Base-by-base conservation (phyloP, 2,888 invertebrate species). In the Epirrhoe tristata region DNA sequence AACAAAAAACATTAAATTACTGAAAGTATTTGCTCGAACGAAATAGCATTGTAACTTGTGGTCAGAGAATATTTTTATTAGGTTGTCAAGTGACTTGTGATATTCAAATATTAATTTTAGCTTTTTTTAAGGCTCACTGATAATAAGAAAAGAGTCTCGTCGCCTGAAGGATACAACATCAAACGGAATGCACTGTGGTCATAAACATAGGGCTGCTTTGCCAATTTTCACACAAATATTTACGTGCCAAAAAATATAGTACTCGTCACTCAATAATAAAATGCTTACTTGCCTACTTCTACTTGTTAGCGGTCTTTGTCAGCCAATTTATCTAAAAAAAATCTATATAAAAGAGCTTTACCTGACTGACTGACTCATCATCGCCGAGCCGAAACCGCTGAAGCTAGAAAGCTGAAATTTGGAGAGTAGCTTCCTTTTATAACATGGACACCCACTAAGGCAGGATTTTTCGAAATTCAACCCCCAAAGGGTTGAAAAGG, bases 101-200 rank as follows among this genome's bases (percentile, higher is more conserved):
- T 69, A 75, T 72, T 69, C 72, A 74, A 73, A 74, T 70, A 71
- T 80, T 80, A 83, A 81, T 84, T 78, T 43, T 43, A 43, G 39
- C 39, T 43, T 83, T 77, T n/a, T n/a, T n/a, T n/a, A n/a, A 81
- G 79, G 74, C 82, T 84, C 86, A 81, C 84, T 85, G 83, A 82
- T 88, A 85, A 86, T 86, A 88, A 86, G 87, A 86, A 86, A 86
- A 87, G 80, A 82, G 82, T 80, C 79, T 81, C 80, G 80, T 81
- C 83, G 75, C 79, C 77, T 57, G 81, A 86, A 86, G 85, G 86
- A 87, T 84, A 88, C 87, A 54, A 89, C 87, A 85, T 89, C 89
- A 89, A 90, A 88, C 85, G 84, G 85, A 88, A 89, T 90, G 88
- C 89, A 87, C 81, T 81, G 81, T 71, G 71, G 69, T n/a, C 71